Evolutionary conservation across 2,113 vertebrate genomes (phyloP), one percentile per base, ranked within the genome.

Genomic region (Redunca redunca): DNA sequence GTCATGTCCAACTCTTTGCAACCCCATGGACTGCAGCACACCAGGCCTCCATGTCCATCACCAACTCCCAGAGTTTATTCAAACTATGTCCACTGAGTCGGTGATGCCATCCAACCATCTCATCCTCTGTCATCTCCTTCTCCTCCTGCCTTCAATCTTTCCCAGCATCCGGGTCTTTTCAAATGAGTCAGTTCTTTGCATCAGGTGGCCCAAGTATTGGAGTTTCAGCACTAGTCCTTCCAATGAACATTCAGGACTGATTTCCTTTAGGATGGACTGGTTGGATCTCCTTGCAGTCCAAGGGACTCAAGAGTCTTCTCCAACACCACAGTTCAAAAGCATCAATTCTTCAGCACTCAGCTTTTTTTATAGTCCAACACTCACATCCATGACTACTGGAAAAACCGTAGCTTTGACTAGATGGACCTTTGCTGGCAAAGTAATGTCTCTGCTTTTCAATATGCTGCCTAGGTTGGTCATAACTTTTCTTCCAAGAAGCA

Each of bases 111-210:
- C n/a, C n/a, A 36, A 1, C 17, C 64, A 36, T 2, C 67, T 71
- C n/a, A 12, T 71, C n/a, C 19, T 71, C n/a, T 71, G 67, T 71
- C 67, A 23, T 71, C 67, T n/a, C 5, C n/a, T 71, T 71, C 19
- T 71, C 10, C n/a, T 71, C 67, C 2, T 71, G 67, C 19, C 21
- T 40, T 71, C n/a, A 12, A 71, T 40, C n/a, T 23, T 40, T 71
- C 67, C 19, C 67, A 71, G n/a, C 67, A 71, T 40, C 19, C 0
- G 9, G 1, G n/a, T 71, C 19, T 71, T 71, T 23, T 12, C 67
- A 23, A 12, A 40, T 40, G 67, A 71, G n/a, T 71, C n/a, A 23
- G 10, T 6, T 71, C n/a, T 71, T 23, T 23, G 67, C 64, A 71
- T 36, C 19, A 71, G 5, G 64, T 36, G 64, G 5, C n/a, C n/a